phyloP scores from a whole-genome alignment of 1,140 invertebrate genomes.

The Pantala flavescens region DNA sequence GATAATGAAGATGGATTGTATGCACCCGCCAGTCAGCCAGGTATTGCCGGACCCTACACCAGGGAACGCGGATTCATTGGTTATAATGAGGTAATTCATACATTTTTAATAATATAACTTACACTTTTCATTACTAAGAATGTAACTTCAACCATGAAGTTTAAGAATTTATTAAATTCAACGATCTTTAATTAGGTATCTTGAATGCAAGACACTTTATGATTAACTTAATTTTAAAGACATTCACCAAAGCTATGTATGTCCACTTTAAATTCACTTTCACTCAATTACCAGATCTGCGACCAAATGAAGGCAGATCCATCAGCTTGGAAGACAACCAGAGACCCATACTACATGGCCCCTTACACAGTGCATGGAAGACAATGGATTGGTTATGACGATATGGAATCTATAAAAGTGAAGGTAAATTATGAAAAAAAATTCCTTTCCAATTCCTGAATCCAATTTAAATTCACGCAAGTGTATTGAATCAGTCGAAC shows the following conservation, averaged over 20 bases:
- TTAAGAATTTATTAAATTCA: too few species aligned
- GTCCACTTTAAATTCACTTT: too few species aligned
- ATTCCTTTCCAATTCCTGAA: conserved; percentile 21
- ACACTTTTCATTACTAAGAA: too few species aligned
- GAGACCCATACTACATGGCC: conserved; percentile 42
- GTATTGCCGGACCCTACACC: conserved; percentile 65
- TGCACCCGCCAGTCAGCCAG: conserved; percentile 39
- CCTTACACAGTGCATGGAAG: conserved; percentile 51
- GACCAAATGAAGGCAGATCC: conserved; percentile 17
- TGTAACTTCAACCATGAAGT: too few species aligned
- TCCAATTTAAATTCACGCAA: conserved; percentile 27
- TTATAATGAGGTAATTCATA: conserved; percentile 64
- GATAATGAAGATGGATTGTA: conserved; percentile 24
- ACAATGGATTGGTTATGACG: conserved; percentile 70
- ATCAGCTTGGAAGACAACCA: conserved; percentile 38
- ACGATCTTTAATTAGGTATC: too few species aligned
- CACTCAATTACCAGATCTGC: conserved; percentile 17
- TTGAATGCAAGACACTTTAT: too few species aligned
- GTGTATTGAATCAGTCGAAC: too few species aligned
- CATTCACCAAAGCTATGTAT: too few species aligned
- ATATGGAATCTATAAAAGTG: conserved; percentile 34
- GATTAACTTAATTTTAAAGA: too few species aligned
- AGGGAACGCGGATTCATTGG: conserved; percentile 74
- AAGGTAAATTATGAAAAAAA: conserved; percentile 24
- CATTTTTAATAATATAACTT: conserved; percentile 1